Percentiles rank a stretch among this genome's conserved stretches.
phyloP scores from a whole-genome alignment of 2,113 vertebrate genomes.

The Sprattus sprattus region DNA sequence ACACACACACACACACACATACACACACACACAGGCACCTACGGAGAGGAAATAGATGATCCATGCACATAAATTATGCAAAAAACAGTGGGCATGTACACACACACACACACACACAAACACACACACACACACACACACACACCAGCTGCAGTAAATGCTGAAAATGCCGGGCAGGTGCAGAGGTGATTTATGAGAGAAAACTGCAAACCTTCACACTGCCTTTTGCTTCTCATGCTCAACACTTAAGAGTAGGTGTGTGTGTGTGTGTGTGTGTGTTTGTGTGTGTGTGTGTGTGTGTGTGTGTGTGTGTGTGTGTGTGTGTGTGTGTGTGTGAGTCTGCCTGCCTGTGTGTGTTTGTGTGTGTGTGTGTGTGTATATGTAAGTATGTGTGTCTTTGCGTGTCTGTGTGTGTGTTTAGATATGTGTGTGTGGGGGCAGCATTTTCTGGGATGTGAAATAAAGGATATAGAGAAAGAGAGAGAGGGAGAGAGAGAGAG shows the following conservation, averaged over 20 bases:
- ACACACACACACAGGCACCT: background rate
- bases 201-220: background rate
- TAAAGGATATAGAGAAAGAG: background rate
- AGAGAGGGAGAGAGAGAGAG: background rate
- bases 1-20: background rate
- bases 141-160: background rate
- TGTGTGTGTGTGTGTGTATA: too few relatives aligned
- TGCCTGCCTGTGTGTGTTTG: too few relatives aligned
- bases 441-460: too few relatives aligned
- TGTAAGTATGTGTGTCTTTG: too few relatives aligned
- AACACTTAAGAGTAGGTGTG: too few relatives aligned
- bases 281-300: too few relatives aligned
- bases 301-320: too few relatives aligned
- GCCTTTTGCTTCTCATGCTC: background rate
- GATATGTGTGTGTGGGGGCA: background rate
- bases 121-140: constrained; percentile 10
- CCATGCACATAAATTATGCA: background rate
- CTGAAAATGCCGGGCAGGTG: background rate
- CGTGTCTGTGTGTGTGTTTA: background rate
- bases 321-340: too few relatives aligned
- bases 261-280: too few relatives aligned
- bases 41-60: background rate
- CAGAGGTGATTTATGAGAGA: background rate
- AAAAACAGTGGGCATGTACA: background rate
- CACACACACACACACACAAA: background rate